These are phyloP conservation scores for Chiridota heheva DNA, from an alignment of 35 echinoderm and acorn worm species.

Conservation along the genomic window DNA sequence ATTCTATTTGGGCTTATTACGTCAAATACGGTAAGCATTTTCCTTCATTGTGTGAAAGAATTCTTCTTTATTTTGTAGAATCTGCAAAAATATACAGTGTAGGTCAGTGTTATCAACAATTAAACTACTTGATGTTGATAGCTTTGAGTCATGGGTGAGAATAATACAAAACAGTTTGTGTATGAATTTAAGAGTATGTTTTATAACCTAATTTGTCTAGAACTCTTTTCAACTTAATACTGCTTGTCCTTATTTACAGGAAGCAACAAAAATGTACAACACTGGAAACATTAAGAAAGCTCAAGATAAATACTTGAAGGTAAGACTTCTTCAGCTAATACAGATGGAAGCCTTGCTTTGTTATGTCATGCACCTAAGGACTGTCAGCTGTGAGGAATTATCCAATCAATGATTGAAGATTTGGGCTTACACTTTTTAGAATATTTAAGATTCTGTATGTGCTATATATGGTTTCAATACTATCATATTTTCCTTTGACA, in stretches of 20 bases:
- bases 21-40: too few relatives aligned
- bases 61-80: too few relatives aligned
- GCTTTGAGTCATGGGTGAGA: too few relatives aligned
- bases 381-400: neutral
- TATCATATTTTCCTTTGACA: too few relatives aligned
- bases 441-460: neutral
- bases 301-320: slow-evolving; percentile 59
- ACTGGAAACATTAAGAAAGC: slow-evolving; percentile 35
- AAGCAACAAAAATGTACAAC: slow-evolving; percentile 68
- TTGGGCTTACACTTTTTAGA: neutral
- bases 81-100: too few relatives aligned
- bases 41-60: too few relatives aligned
- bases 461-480: neutral
- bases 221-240: neutral
- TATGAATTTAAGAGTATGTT: neutral
- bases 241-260: slow-evolving; percentile 30
- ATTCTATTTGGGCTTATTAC: too few relatives aligned
- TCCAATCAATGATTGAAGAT: neutral
- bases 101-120: too few relatives aligned
- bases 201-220: neutral
- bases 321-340: slow-evolving; percentile 17
- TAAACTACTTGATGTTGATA: too few relatives aligned
- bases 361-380: too few relatives aligned
- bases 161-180: neutral
- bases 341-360: neutral